Percentiles rank a stretch among this genome's conserved stretches.
Conservation (phyloP, 2,888 invertebrate species). For the Lymantria dispar region DNA sequence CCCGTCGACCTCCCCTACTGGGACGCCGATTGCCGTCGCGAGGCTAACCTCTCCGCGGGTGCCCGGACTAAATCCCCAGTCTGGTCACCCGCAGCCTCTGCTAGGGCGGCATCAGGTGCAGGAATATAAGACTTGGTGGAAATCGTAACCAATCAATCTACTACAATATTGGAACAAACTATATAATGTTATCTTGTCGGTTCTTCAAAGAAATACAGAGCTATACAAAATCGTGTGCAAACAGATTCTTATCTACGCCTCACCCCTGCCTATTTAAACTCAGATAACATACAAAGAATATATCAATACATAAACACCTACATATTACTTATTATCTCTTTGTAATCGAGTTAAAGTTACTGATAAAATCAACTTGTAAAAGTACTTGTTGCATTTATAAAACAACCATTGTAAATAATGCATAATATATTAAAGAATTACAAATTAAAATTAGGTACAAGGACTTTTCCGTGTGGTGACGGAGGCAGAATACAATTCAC, state of each 20-base stretch:
- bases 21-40: too few species aligned
- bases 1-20: too few species aligned
- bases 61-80: too few species aligned
- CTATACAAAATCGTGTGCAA: slow-evolving; percentile 20
- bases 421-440: too few species aligned
- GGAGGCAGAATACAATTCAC: too few species aligned
- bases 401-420: too few species aligned
- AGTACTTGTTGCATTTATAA: neutral
- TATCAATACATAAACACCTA: slow-evolving; percentile 31
- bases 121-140: too few species aligned
- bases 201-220: slow-evolving; percentile 24
- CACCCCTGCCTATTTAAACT: slow-evolving; percentile 35
- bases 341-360: slow-evolving; percentile 1
- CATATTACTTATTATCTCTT: slow-evolving; percentile 17
- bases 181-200: slow-evolving; percentile 29
- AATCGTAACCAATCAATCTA: slow-evolving; percentile 7
- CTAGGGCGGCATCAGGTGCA: too few species aligned
- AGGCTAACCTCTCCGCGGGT: too few species aligned
- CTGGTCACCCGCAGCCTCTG: too few species aligned
- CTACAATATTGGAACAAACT: slow-evolving; percentile 18
- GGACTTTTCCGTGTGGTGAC: too few species aligned
- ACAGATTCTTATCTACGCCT: slow-evolving; percentile 29
- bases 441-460: too few species aligned
- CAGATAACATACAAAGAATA: slow-evolving; percentile 31
- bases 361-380: slow-evolving; percentile 1